Percentiles rank a stretch among this genome's conserved stretches.
These are phyloP conservation scores for Drepanosiphum platanoidis DNA, from an alignment of 2,888 invertebrate genomes.

Conservation along the genomic window DNA sequence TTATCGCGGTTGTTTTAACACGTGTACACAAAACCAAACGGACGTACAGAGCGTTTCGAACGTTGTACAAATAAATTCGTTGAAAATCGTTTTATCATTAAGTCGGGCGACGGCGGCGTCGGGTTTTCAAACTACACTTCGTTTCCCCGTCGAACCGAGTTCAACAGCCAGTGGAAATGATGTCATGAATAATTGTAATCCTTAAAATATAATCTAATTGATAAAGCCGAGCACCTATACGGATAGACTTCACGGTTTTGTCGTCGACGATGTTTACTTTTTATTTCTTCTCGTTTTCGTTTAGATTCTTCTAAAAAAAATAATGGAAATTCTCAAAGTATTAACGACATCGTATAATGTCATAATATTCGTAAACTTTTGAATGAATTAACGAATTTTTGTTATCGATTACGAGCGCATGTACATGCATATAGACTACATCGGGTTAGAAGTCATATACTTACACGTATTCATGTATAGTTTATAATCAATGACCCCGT, in stretches of 20 bases:
- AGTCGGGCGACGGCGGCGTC: not conserved
- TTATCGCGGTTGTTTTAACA: conserved; percentile 42
- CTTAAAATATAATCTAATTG: too few species aligned
- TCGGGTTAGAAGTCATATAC: not conserved
- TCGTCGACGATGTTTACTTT: too few species aligned
- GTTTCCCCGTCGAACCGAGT: not conserved
- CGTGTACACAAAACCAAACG: conserved; percentile 21
- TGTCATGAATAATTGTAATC: too few species aligned
- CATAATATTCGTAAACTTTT: not conserved
- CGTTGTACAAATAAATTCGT: not conserved
- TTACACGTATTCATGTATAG: not conserved
- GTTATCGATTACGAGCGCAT: not conserved
- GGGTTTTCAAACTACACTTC: not conserved
- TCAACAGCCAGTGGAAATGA: not conserved
- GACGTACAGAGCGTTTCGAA: not conserved
- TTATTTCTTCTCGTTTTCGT: too few species aligned
- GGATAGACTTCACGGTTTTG: too few species aligned
- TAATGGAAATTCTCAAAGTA: too few species aligned
- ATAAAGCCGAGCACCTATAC: too few species aligned
- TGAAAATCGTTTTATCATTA: too few species aligned
- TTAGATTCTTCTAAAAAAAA: too few species aligned
- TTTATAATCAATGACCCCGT: not conserved
- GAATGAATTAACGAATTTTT: not conserved
- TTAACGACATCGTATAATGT: too few species aligned
- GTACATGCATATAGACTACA: not conserved